phyloP scores from a whole-genome alignment of 2,113 vertebrate genomes.

The Bos indicus region DNA sequence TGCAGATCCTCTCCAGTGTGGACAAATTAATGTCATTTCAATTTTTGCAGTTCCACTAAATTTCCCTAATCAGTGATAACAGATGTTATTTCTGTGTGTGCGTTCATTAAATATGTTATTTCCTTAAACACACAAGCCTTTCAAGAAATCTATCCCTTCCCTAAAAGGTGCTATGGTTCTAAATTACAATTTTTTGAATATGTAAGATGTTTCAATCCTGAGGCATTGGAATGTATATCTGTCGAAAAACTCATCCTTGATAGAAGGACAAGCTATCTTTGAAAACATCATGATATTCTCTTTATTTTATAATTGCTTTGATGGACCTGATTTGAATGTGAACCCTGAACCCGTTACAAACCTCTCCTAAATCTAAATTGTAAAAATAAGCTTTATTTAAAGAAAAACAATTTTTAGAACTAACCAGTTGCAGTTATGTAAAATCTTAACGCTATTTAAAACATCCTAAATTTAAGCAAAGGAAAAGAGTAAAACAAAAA shows the following conservation, averaged over 20 bases:
- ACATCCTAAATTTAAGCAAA: constrained; percentile 22
- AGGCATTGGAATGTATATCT: not conserved
- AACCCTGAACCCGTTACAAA: not conserved
- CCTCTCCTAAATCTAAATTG: not conserved
- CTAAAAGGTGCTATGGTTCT: not conserved
- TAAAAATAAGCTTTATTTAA: constrained; percentile 9
- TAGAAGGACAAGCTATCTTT: not conserved
- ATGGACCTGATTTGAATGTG: not conserved
- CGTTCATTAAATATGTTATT: constrained; percentile 37
- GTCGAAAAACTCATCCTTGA: not conserved
- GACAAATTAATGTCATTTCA: constrained; percentile 43
- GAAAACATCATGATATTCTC: not conserved
- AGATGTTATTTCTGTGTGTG: constrained; percentile 30
- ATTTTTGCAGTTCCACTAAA: constrained; percentile 28
- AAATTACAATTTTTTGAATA: not conserved
- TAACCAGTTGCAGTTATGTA: constrained; percentile 4
- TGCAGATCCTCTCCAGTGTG: not conserved
- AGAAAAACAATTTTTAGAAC: not conserved
- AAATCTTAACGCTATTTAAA: constrained; percentile 28
- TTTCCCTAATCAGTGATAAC: constrained; percentile 36
- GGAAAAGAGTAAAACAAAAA: constrained; percentile 18
- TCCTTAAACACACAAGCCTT: constrained; percentile 14
- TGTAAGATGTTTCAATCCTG: not conserved
- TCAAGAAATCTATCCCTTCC: not conserved
- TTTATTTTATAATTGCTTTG: constrained; percentile 4